Conservation (phyloP, 2,113 vertebrate species). For the Thunnus thynnus region DNA sequence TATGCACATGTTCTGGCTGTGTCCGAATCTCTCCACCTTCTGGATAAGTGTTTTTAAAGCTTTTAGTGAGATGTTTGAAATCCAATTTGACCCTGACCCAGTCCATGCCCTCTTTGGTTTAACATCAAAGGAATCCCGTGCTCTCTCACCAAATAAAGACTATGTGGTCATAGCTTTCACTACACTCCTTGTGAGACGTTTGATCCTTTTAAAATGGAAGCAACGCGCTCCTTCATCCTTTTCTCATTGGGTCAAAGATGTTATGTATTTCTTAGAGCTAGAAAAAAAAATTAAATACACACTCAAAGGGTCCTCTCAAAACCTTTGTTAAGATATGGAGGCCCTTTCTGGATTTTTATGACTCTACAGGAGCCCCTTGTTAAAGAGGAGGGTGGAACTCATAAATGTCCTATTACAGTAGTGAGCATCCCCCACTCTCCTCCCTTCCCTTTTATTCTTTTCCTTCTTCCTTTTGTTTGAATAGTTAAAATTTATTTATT, state of each 20-base stretch:
- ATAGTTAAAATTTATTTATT: too few relatives aligned
- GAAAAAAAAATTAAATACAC: background rate
- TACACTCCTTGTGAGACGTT: background rate
- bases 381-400: background rate
- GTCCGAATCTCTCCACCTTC: background rate
- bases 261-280: background rate
- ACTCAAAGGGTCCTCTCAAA: background rate
- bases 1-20: background rate
- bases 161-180: background rate
- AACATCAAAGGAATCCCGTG: background rate
- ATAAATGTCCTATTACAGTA: too few relatives aligned
- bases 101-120: background rate
- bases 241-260: background rate
- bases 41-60: background rate
- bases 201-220: conserved; percentile 5
- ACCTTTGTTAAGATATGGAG: background rate
- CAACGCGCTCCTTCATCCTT: background rate
- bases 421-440: too few relatives aligned
- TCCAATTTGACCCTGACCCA: background rate
- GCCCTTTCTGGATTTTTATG: background rate
- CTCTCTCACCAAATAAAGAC: background rate
- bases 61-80: conserved; percentile 16
- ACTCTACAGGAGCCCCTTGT: background rate
- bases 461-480: too few relatives aligned
- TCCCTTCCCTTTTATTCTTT: too few relatives aligned